Evolutionary conservation across 1,140 invertebrate species (phyloP).

Genomic region (Anastrepha ludens): DNA sequence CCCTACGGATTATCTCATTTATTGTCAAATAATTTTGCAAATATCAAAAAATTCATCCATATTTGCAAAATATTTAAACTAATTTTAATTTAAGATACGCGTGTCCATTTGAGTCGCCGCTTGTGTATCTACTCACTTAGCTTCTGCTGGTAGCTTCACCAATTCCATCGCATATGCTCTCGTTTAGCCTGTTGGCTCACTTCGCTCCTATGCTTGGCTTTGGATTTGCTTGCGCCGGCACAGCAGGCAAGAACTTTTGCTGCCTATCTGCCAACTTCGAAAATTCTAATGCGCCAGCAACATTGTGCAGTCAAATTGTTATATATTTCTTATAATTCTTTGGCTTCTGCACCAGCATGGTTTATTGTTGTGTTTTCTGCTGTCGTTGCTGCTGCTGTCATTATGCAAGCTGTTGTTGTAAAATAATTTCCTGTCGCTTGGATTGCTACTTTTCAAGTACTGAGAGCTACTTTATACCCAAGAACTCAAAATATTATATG

Average conservation of each 20-base stretch:
- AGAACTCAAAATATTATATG: too few relatives aligned
- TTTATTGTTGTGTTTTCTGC: neutral
- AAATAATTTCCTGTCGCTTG: conserved; percentile 6
- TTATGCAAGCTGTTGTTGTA: neutral
- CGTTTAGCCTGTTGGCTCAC: neutral
- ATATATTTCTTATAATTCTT: conserved; percentile 30
- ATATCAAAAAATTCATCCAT: too few relatives aligned
- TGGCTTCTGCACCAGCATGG: neutral
- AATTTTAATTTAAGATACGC: neutral
- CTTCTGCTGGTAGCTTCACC: too few relatives aligned
- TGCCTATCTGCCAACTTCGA: conserved; percentile 40
- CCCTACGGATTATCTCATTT: too few relatives aligned
- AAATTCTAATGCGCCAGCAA: conserved; percentile 38
- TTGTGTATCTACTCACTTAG: neutral
- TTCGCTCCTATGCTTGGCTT: neutral
- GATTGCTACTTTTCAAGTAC: neutral
- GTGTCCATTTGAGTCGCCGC: neutral
- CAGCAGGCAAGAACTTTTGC: neutral
- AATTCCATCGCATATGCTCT: neutral
- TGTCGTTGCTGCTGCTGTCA: neutral
- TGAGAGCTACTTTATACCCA: neutral
- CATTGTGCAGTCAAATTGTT: conserved; percentile 42
- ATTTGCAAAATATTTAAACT: neutral
- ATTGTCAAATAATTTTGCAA: too few relatives aligned
- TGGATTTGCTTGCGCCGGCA: neutral